A percentile compares a stretch with the other conserved stretches of the same genome.
phyloP scores from a whole-genome alignment of 1,140 invertebrate species.

The Cydia pomonella region DNA sequence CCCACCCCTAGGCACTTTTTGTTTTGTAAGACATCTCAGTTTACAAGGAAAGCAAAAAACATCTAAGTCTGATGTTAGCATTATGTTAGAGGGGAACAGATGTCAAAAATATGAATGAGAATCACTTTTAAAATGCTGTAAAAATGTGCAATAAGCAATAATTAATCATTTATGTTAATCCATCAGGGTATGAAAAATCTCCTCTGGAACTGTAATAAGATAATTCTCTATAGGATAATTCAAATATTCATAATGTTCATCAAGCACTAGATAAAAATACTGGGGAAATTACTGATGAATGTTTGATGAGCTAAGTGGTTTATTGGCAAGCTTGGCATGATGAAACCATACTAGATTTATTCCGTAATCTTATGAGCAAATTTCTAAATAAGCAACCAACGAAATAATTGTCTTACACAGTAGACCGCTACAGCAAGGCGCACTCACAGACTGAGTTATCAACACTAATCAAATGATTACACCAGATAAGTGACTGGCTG shows the following conservation, averaged over 20 bases:
- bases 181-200: too few relatives aligned
- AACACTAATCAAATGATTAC: constrained; percentile 48
- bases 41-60: too few relatives aligned
- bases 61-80: too few relatives aligned
- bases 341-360: background rate
- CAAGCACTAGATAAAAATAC: background rate
- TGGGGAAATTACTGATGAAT: background rate
- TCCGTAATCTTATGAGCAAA: background rate
- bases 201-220: too few relatives aligned
- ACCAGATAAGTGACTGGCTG: constrained; percentile 46
- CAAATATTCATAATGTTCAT: background rate
- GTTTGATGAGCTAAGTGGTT: background rate
- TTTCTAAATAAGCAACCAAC: background rate
- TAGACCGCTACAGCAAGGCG: background rate
- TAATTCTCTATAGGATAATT: too few relatives aligned
- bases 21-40: too few relatives aligned
- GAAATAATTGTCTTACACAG: background rate
- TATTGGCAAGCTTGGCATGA: background rate
- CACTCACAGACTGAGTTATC: constrained; percentile 13
- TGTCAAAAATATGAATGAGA: too few relatives aligned
- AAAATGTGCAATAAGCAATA: too few relatives aligned
- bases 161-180: too few relatives aligned
- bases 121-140: too few relatives aligned
- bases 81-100: too few relatives aligned
- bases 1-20: too few relatives aligned